A percentile compares a stretch with the other conserved stretches of the same genome.
Conservation (phyloP, 1,140 invertebrate species). For the Mycetomoellerius zeteki region DNA sequence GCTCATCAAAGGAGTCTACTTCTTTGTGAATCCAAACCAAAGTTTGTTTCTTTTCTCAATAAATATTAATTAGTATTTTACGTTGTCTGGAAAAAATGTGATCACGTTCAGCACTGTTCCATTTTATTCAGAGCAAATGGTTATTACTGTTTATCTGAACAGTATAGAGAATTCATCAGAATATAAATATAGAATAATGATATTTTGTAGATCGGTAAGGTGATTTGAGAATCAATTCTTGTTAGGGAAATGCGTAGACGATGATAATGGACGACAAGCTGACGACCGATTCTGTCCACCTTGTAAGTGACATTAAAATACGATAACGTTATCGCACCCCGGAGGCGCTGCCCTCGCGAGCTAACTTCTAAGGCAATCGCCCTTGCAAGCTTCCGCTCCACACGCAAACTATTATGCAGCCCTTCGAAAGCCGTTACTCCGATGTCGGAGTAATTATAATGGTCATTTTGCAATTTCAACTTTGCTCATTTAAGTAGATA, state of each 20-base stretch:
- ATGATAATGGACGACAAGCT: slow-evolving; percentile 29
- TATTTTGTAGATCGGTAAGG: not conserved
- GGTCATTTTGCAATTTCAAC: slow-evolving; percentile 53
- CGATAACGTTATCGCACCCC: slow-evolving; percentile 72
- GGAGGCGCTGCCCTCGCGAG: slow-evolving; percentile 61
- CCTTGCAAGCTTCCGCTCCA: slow-evolving; percentile 60
- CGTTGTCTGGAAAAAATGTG: not conserved
- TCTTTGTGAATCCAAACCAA: not conserved
- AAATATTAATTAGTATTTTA: not conserved
- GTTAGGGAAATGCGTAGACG: not conserved
- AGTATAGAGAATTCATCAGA: not conserved
- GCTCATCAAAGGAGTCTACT: not conserved
- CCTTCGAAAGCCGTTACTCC: slow-evolving; percentile 66
- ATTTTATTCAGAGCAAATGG: not conserved
- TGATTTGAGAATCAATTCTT: not conserved
- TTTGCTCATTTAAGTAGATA: slow-evolving; percentile 14
- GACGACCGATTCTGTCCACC: slow-evolving; percentile 28
- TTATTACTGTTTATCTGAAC: not conserved
- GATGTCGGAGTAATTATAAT: slow-evolving; percentile 67
- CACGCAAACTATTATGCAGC: slow-evolving; percentile 67
- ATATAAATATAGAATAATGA: not conserved
- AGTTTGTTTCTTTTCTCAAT: not conserved
- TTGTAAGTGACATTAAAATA: slow-evolving; percentile 27
- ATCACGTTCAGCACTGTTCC: not conserved
- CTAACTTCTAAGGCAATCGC: slow-evolving; percentile 73